Evolutionary conservation across 1,140 invertebrate genomes (phyloP).

Genomic region (Dinoponera quadriceps): DNA sequence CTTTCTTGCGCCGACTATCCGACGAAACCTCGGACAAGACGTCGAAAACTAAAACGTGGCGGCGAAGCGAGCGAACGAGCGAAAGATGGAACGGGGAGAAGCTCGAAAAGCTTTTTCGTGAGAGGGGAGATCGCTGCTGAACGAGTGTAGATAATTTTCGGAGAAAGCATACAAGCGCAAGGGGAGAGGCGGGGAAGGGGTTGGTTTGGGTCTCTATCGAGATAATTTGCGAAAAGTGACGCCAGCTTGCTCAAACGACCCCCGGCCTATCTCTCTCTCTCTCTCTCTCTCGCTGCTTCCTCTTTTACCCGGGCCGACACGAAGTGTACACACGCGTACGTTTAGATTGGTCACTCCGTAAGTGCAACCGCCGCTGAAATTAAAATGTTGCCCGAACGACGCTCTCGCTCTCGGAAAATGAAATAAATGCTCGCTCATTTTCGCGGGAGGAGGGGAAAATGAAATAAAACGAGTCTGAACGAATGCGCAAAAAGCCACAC

Average conservation of each 20-base stretch:
- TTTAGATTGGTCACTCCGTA: slow-evolving; percentile 56
- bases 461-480: no score
- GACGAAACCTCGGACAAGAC: slow-evolving; percentile 51
- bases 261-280: slow-evolving; percentile 39
- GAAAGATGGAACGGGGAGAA: not conserved
- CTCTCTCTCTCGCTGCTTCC: not conserved
- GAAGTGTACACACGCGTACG: slow-evolving; percentile 29
- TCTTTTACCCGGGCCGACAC: slow-evolving; percentile 17
- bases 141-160: slow-evolving; percentile 68
- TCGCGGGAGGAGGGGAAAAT: not conserved
- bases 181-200: not conserved
- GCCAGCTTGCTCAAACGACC: slow-evolving; percentile 64
- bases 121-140: slow-evolving; percentile 23
- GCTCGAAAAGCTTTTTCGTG: not conserved
- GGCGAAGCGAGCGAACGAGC: slow-evolving; percentile 28
- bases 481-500: no score
- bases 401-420: not conserved
- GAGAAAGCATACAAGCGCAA: slow-evolving; percentile 36
- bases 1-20: slow-evolving; percentile 62
- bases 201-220: slow-evolving; percentile 42
- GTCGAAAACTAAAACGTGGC: slow-evolving; percentile 46
- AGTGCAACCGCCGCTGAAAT: slow-evolving; percentile 35
- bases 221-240: slow-evolving; percentile 72
- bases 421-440: not conserved
- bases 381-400: not conserved